Conservation (phyloP, 2,797 vertebrate species). For the Nasua narica region DNA sequence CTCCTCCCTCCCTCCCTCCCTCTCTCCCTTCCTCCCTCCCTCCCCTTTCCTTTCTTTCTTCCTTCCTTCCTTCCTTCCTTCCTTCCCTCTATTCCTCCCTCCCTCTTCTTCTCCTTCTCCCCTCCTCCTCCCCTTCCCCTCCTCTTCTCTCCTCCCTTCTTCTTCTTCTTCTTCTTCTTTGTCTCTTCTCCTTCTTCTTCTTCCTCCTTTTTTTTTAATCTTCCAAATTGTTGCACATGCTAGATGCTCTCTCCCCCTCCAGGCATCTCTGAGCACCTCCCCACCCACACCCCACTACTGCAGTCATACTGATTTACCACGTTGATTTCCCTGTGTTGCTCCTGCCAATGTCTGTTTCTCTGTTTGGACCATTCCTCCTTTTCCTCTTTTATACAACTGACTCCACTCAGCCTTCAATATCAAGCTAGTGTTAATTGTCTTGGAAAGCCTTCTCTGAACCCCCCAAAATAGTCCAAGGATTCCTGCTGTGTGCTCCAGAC, state of each 20-base stretch:
- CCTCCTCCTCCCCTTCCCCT: too few species aligned
- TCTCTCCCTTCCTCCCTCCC: too few species aligned
- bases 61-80: not conserved
- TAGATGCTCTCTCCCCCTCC: not conserved
- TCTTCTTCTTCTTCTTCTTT: too few species aligned
- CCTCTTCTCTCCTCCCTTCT: fast-evolving
- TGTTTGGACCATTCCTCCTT: not conserved
- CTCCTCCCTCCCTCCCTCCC: not conserved
- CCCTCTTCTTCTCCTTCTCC: fast-evolving
- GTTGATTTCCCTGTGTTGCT: not conserved
- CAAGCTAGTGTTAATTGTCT: not conserved
- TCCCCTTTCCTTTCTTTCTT: too few species aligned
- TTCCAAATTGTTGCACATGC: not conserved
- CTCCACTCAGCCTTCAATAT: not conserved
- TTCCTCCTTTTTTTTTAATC: not conserved
- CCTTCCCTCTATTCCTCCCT: fast-evolving
- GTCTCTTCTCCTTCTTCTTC: not conserved
- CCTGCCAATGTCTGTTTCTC: not conserved
- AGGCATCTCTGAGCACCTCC: not conserved
- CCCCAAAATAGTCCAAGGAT: not conserved
- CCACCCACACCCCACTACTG: fast-evolving
- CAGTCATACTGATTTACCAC: fast-evolving
- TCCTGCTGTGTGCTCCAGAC: not conserved
- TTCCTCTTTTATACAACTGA: not conserved
- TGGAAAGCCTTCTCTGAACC: not conserved